Conservation (phyloP, 1,140 invertebrate genomes). For the Orchestia grillus region DNA sequence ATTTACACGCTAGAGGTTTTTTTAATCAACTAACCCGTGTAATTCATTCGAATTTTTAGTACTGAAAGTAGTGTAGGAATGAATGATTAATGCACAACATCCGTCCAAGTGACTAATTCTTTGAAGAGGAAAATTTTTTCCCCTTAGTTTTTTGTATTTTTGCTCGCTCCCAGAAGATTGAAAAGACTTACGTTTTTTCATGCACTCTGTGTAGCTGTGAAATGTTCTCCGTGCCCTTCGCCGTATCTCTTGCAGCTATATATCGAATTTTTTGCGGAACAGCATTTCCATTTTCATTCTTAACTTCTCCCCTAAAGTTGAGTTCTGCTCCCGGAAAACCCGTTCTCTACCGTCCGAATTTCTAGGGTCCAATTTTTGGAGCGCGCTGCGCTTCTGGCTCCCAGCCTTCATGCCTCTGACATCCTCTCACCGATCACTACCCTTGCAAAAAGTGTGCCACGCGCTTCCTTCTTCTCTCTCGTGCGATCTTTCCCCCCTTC, state of each 20-base stretch:
- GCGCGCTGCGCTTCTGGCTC: background rate
- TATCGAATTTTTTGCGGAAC: background rate
- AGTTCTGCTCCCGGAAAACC: constrained; percentile 23
- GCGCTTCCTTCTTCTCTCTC: background rate
- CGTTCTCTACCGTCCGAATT: constrained; percentile 32
- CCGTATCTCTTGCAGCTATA: background rate
- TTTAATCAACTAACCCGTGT: too few relatives aligned
- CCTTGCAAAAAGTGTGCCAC: background rate
- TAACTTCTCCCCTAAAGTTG: constrained; percentile 1
- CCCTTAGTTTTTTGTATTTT: background rate
- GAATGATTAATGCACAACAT: too few relatives aligned
- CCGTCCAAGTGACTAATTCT: too few relatives aligned
- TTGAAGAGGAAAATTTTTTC: background rate
- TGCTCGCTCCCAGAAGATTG: background rate
- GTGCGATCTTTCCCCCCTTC: background rate
- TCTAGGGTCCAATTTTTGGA: constrained; percentile 6
- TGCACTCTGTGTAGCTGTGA: background rate
- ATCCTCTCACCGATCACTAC: constrained; percentile 34
- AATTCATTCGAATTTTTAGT: too few relatives aligned
- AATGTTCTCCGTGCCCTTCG: background rate
- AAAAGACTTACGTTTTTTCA: background rate
- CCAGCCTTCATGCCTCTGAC: constrained; percentile 44
- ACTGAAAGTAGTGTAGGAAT: too few relatives aligned
- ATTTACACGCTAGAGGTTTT: too few relatives aligned
- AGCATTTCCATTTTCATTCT: constrained; percentile 14